Evolutionary conservation across 2,113 vertebrate species (phyloP).

Genomic region (Pica pica): DNA sequence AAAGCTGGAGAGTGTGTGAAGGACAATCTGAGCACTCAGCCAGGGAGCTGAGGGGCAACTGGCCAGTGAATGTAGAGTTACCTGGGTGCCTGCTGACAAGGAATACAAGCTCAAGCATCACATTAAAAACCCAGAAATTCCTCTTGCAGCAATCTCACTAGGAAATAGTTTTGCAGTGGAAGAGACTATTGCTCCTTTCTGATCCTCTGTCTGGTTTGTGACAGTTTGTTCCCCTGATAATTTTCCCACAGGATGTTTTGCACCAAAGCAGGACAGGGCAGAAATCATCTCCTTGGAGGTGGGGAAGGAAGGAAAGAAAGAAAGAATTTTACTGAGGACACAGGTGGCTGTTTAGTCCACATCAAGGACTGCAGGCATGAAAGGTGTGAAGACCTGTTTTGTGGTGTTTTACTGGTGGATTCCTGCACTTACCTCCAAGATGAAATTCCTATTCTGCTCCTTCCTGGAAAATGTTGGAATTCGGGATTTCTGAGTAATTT

Average conservation of each 20-base stretch:
- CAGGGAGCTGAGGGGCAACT: neutral
- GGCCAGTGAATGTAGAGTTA: neutral
- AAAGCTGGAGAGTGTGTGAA: neutral
- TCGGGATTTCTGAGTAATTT: neutral
- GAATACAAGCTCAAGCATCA: neutral
- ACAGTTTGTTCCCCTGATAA: neutral
- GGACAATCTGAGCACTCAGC: neutral
- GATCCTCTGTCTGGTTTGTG: neutral
- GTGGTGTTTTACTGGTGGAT: neutral
- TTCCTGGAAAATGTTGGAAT: neutral
- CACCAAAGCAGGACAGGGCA: neutral
- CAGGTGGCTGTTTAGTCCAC: neutral
- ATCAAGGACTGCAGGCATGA: neutral
- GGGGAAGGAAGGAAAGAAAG: neutral
- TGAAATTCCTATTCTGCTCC: neutral
- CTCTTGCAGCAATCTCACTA: neutral
- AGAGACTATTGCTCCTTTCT: neutral
- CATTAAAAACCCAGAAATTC: neutral
- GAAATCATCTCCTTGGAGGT: neutral
- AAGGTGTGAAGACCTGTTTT: neutral
- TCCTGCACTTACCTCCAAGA: neutral
- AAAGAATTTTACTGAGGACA: neutral
- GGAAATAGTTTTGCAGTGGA: neutral
- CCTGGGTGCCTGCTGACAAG: neutral
- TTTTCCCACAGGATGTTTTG: neutral